phyloP scores from a whole-genome alignment of 2,888 invertebrate genomes.

The Eretmocerus hayati region DNA sequence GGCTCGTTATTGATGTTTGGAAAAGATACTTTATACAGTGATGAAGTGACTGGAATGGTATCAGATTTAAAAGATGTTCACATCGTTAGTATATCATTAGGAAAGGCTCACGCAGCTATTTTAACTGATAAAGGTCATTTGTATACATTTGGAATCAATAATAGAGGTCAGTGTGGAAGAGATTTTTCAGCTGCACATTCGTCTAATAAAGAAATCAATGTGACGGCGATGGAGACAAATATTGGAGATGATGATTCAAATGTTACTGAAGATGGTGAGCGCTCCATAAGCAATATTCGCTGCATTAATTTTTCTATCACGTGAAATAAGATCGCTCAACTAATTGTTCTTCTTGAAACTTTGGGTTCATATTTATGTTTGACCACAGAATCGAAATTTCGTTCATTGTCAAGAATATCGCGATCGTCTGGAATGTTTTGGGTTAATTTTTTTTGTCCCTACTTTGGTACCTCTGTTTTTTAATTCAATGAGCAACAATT shows the following conservation, averaged over 20 bases:
- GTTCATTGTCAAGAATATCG: too few relatives aligned
- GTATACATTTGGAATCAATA: conserved; percentile 94
- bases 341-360: too few relatives aligned
- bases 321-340: too few relatives aligned
- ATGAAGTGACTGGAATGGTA: conserved; percentile 62
- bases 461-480: too few relatives aligned
- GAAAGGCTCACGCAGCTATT: conserved; percentile 93
- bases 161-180: conserved; percentile 94
- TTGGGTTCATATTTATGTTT: too few relatives aligned
- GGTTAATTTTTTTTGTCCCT: too few relatives aligned
- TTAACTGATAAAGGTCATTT: conserved; percentile 83
- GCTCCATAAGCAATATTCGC: neutral
- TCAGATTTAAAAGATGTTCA: conserved; percentile 67
- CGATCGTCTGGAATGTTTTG: too few relatives aligned
- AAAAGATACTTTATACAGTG: conserved; percentile 83
- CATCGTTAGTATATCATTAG: conserved; percentile 63
- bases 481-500: too few relatives aligned
- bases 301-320: too few relatives aligned
- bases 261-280: conserved; percentile 39
- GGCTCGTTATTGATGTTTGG: conserved; percentile 91
- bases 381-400: too few relatives aligned
- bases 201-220: conserved; percentile 47
- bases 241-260: conserved; percentile 41
- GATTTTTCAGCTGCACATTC: conserved; percentile 59
- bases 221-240: conserved; percentile 54